Conservation (phyloP, 2,113 vertebrate genomes). For the Centropus unirufus region DNA sequence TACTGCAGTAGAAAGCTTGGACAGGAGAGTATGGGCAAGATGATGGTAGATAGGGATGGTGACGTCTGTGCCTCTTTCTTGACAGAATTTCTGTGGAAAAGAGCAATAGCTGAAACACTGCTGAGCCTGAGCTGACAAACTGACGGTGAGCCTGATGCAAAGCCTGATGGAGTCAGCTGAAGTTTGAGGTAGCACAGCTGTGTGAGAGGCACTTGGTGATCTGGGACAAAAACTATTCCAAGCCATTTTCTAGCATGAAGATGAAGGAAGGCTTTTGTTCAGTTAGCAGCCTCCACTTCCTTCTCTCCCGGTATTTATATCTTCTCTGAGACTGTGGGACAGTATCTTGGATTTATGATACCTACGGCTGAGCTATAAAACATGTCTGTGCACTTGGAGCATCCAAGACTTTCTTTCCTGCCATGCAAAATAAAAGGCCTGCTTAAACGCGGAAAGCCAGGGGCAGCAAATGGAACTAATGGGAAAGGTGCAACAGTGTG, state of each 20-base stretch:
- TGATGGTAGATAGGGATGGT: neutral
- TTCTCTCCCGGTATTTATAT: constrained; percentile 8
- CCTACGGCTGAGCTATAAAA: constrained; percentile 36
- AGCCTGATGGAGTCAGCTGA: neutral
- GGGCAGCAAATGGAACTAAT: constrained; percentile 51
- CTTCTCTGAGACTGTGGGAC: constrained; percentile 28
- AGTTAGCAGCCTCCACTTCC: neutral
- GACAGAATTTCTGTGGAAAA: neutral
- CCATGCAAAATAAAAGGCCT: constrained; percentile 28
- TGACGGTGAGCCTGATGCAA: neutral
- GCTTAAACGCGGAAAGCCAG: neutral
- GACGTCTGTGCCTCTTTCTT: neutral
- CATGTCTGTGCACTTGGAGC: neutral
- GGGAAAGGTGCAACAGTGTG: constrained; percentile 66
- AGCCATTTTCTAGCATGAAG: neutral
- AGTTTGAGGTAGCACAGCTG: neutral
- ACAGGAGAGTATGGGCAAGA: neutral
- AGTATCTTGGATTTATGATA: constrained; percentile 24
- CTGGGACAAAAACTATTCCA: neutral
- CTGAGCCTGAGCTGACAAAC: neutral
- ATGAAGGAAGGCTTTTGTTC: constrained; percentile 35
- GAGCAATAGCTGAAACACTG: neutral
- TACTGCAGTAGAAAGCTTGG: neutral
- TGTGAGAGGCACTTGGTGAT: neutral
- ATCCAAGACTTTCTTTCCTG: constrained; percentile 13